These are phyloP conservation scores for Scomberomorus guttatus DNA, from an alignment of 2,797 vertebrate genomes.

Conservation along the genomic window DNA sequence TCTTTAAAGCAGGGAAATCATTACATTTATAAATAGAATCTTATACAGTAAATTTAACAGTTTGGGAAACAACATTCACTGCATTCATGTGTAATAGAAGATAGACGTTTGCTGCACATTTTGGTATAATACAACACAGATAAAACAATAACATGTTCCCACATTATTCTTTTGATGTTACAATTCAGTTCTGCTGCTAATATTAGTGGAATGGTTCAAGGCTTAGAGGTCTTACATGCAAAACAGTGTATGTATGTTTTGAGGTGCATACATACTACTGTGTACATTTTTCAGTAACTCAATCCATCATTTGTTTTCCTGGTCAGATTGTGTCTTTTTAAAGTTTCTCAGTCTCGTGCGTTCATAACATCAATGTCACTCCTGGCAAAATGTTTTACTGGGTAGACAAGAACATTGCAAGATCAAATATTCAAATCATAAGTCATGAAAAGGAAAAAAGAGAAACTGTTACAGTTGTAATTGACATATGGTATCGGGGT, in stretches of 20 bases:
- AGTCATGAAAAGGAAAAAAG: constrained; percentile 32
- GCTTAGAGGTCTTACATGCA: constrained; percentile 34
- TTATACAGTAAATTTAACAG: neutral
- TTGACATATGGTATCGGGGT: constrained; percentile 52
- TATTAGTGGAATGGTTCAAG: neutral
- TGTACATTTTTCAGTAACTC: neutral
- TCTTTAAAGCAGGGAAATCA: neutral
- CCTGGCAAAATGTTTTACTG: neutral
- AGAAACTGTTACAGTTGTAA: constrained; percentile 38
- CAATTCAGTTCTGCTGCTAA: constrained; percentile 2
- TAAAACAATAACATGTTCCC: neutral
- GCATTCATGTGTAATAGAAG: neutral
- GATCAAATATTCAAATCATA: constrained; percentile 13
- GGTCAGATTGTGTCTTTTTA: constrained; percentile 6
- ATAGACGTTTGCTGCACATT: neutral
- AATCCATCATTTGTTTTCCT: neutral
- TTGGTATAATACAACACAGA: constrained; percentile 2
- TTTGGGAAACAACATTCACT: neutral
- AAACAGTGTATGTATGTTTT: constrained; percentile 22
- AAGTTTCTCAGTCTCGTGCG: constrained; percentile 28
- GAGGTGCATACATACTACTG: neutral
- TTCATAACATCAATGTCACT: neutral
- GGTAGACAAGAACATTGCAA: constrained; percentile 27
- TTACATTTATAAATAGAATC: neutral
- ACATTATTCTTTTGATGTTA: constrained; percentile 5